Base-by-base conservation (phyloP, 2,888 invertebrate species). In the Sphinx pinastri region DNA sequence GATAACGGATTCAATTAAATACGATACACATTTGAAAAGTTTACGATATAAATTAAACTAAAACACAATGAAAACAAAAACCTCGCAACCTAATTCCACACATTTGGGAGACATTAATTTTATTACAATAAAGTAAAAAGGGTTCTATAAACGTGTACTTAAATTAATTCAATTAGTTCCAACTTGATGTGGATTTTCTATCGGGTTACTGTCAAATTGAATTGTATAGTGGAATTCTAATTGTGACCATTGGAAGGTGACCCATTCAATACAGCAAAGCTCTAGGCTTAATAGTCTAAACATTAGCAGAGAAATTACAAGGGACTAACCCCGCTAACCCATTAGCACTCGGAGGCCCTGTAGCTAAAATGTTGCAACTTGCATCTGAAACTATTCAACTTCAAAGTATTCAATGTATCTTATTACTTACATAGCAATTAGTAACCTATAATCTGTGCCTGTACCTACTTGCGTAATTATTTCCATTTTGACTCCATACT, bases 231-330 rank as follows among this genome's bases (percentile, higher is more conserved):
- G 58, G 67, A 31, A 19, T 70, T 59, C 67, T 76, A 79, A 76
- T 78, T 75, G 77, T 73, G 74, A 76, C 76, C 74, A 82, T 79
- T 83, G 83, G 81, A 82, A 83, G 80, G 83, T 80, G 79, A 79
- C 77, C 79, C 74, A 75, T 80, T 79, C 77, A 77, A 82, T 77
- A 75, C 73, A 70, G 74, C 74, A 75, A 81, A 80, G 81, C 81
- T 77, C 77, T 77, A 78, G 76, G 78, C 84, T 83, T 85, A 84
- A 86, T 87, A 82, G 86, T 78, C 81, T 81, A 79, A 83, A 83
- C 88, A 88, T 88, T 87, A 87, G 82, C 76, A 79, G 82, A 77
- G 83, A 84, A 88, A 89, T 89, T 87, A 88, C 85, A 83, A 84
- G 84, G 87, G 86, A 84, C 85, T 81, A 82, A 81, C 80, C 81